Base-by-base conservation (phyloP, 1,140 invertebrate species). In the Halesus radiatus region DNA sequence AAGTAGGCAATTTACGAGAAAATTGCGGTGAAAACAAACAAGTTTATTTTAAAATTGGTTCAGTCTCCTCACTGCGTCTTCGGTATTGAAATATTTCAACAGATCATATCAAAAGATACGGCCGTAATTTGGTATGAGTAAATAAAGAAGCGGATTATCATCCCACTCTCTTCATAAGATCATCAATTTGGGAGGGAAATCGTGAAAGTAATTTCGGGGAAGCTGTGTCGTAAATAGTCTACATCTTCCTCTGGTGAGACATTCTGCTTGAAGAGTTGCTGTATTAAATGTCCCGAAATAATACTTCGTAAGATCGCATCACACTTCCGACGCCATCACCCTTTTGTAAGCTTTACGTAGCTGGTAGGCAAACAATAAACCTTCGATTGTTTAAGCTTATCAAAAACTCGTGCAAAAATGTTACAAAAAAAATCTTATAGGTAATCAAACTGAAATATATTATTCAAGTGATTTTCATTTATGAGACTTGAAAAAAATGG, bases 101-200 rank as follows among this genome's bases (percentile, higher is more conserved):
- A 77, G 73, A 76, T 80, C 60, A 18, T 26, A 72, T 58, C 18
- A 23, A 52, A 32, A 60, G 76, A 81, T 81, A 74, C 53, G 58
- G 45, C 66, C 68, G 68, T 70, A 74, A 72, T 78, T 81, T 53
- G 72, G 18, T 32, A 60, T 29, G 80, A 66, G 78, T 79, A 78
- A 79, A 81, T 79, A 79, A 79, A 79, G 80, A 81, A 78, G 80
- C 76, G 68, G 56, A 75, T 75, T 78, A 78, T 66, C 80, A 23
- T 60, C 76, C 70, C 76, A 78, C 76, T 52, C 54, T 53, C 15
- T 32, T 52, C 72, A 70, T 74, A 74, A 66, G 74, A 45, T 52
- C 80, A 81, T 81, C 77, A 79, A 81, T 81, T 75, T 26, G 62
- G n/a, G 53, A 80, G 72, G 64, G 58, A 70, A 64, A 58, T 54